Percentiles rank a stretch among this genome's conserved stretches.
Evolutionary conservation across 92 coral and sea anemone genomes (phyloP).

Genomic region (Ricordea florida): DNA sequence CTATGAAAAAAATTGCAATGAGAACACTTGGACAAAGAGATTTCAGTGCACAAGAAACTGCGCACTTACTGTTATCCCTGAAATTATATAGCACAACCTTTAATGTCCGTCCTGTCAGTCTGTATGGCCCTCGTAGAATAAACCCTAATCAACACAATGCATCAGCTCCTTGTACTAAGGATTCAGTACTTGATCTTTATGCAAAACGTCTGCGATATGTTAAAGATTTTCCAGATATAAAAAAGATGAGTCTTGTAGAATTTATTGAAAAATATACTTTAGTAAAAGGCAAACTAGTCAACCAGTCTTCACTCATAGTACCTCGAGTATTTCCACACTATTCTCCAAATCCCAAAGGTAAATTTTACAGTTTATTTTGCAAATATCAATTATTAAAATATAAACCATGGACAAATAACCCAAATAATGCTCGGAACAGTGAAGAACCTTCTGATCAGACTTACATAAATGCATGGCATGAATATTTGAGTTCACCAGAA

Average conservation of each 20-base stretch:
- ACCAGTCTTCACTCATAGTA: slow-evolving; percentile 39
- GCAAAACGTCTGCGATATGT: slow-evolving; percentile 22
- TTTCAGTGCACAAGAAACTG: slow-evolving; percentile 25
- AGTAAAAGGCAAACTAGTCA: slow-evolving; percentile 46
- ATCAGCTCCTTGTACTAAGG: slow-evolving; percentile 28
- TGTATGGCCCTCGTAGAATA: slow-evolving; percentile 42
- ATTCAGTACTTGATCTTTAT: slow-evolving; percentile 51
- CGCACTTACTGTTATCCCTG: slow-evolving; percentile 6
- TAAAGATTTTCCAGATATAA: slow-evolving; percentile 39
- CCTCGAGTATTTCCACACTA: slow-evolving; percentile 43
- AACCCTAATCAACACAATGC: slow-evolving; percentile 14
- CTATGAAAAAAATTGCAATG: not conserved
- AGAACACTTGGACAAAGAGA: slow-evolving; percentile 5
- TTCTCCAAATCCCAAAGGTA: slow-evolving; percentile 57
- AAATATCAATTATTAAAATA: slow-evolving; percentile 53
- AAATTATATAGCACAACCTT: slow-evolving; percentile 48
- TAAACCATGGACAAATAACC: slow-evolving; percentile 62
- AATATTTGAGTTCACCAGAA: slow-evolving; percentile 25
- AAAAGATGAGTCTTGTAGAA: slow-evolving; percentile 13
- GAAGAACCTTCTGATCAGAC: slow-evolving; percentile 36
- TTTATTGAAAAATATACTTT: slow-evolving; percentile 24
- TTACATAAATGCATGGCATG: slow-evolving; percentile 34
- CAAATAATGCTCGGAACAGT: slow-evolving; percentile 49
- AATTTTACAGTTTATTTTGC: slow-evolving; percentile 33
- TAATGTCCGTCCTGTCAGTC: slow-evolving; percentile 40